These are phyloP conservation scores for Oegoconia quadripuncta DNA, from an alignment of 2,888 invertebrate species.

Conservation along the genomic window DNA sequence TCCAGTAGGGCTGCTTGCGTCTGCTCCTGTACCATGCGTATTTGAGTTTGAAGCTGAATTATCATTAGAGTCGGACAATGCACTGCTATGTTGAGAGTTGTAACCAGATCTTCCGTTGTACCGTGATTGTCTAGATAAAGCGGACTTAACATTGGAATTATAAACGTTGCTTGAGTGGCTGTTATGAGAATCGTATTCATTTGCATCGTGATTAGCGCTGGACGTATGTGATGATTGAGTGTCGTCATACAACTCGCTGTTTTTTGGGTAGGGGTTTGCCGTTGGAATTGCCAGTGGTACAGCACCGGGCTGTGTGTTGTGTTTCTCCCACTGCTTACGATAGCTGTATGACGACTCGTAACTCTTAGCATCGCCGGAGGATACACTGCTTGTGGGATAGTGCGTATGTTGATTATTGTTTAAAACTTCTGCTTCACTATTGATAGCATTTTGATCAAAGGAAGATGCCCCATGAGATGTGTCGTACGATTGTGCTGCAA, in stretches of 20 bases:
- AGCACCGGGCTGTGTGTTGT: conserved; percentile 42
- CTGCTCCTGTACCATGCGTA: conserved; percentile 26
- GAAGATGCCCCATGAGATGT: conserved; percentile 30
- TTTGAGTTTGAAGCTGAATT: conserved; percentile 28
- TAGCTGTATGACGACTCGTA: conserved; percentile 67
- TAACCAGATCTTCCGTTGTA: conserved; percentile 35
- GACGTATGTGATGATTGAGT: conserved; percentile 27
- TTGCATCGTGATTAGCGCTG: conserved; percentile 29
- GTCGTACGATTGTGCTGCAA: conserved; percentile 45
- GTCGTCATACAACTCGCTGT: conserved; percentile 56
- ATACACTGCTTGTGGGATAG: conserved; percentile 21
- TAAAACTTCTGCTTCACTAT: conserved; percentile 48
- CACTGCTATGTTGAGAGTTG: conserved; percentile 31
- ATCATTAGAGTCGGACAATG: conserved; percentile 22
- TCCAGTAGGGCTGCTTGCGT: conserved; percentile 35
- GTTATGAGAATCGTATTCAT: conserved; percentile 32
- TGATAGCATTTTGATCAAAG: conserved; percentile 42
- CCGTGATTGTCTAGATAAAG: conserved; percentile 32
- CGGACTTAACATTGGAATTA: conserved; percentile 36
- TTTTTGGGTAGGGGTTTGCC: conserved; percentile 38
- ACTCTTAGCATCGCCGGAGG: conserved; percentile 40
- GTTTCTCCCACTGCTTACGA: conserved; percentile 69
- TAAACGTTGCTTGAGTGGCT: conserved; percentile 32
- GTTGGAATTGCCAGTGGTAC: conserved; percentile 36
- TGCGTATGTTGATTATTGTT: conserved; percentile 27